phyloP scores from a whole-genome alignment of 2,888 invertebrate species.

The Thalpophila matura region DNA sequence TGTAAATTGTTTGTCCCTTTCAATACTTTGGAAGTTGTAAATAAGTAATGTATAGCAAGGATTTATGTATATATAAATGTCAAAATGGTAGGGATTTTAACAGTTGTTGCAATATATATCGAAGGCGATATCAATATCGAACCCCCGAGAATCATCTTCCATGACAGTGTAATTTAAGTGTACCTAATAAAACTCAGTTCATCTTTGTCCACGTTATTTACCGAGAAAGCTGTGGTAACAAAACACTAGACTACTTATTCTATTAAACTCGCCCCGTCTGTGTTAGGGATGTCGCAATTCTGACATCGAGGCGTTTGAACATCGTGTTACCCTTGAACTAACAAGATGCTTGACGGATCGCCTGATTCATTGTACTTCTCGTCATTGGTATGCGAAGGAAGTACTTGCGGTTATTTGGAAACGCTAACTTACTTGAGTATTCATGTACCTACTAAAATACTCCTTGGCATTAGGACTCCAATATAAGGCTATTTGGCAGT shows the following conservation, averaged over 20 bases:
- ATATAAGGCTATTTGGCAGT: no score
- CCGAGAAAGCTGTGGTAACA: background rate
- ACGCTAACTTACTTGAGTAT: background rate
- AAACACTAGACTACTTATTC: background rate
- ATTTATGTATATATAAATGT: no score
- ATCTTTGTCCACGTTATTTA: background rate
- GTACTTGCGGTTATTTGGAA: background rate
- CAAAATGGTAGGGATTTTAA: no score
- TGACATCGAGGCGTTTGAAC: background rate
- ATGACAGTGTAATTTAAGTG: no score
- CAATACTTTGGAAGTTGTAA: no score
- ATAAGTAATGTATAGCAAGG: no score
- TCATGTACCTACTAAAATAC: background rate
- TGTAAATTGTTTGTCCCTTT: no score
- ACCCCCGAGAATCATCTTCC: no score
- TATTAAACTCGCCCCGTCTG: background rate
- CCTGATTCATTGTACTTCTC: background rate
- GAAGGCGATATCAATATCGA: no score
- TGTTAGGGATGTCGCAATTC: background rate
- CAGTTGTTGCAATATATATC: no score
- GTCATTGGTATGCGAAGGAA: background rate
- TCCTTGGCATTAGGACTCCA: no score
- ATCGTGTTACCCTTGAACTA: background rate
- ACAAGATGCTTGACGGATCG: background rate
- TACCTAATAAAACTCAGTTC: no score